Evolutionary conservation across 2,888 invertebrate species (phyloP).

Genomic region (Cephalotes varians): DNA sequence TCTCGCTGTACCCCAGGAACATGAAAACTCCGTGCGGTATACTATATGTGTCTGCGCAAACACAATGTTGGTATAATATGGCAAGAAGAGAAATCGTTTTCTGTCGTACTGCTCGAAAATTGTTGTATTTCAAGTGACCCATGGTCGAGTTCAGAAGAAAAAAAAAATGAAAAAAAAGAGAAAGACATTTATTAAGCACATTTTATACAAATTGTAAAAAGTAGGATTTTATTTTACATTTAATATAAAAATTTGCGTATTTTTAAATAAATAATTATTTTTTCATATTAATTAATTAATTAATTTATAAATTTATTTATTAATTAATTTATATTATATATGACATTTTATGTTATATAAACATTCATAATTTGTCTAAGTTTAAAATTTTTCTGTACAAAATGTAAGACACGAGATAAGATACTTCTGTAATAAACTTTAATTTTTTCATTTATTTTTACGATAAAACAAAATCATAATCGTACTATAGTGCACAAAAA

Average conservation of each 20-base stretch:
- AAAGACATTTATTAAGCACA: neutral
- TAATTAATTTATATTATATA: too few relatives aligned
- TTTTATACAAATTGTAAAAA: neutral
- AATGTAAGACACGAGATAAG: neutral
- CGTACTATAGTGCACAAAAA: neutral
- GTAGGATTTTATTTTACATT: neutral
- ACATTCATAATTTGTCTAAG: neutral
- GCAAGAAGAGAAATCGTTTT: neutral
- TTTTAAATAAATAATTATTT: neutral
- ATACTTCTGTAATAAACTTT: neutral
- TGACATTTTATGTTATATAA: too few relatives aligned
- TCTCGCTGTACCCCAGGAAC: constrained; percentile 95
- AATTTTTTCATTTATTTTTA: neutral
- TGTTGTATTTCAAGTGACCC: neutral
- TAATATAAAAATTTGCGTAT: neutral
- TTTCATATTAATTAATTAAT: too few relatives aligned
- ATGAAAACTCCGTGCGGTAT: constrained; percentile 95
- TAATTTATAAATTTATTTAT: too few relatives aligned
- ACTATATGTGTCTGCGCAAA: constrained; percentile 89
- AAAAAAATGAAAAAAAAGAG: too few relatives aligned
- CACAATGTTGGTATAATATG: constrained; percentile 17
- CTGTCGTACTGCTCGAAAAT: neutral
- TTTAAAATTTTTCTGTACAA: neutral
- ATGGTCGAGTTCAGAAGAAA: neutral
- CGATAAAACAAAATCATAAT: neutral